These are phyloP conservation scores for Tipula confusa DNA, from an alignment of 2,888 invertebrate genomes.

Conservation along the genomic window DNA sequence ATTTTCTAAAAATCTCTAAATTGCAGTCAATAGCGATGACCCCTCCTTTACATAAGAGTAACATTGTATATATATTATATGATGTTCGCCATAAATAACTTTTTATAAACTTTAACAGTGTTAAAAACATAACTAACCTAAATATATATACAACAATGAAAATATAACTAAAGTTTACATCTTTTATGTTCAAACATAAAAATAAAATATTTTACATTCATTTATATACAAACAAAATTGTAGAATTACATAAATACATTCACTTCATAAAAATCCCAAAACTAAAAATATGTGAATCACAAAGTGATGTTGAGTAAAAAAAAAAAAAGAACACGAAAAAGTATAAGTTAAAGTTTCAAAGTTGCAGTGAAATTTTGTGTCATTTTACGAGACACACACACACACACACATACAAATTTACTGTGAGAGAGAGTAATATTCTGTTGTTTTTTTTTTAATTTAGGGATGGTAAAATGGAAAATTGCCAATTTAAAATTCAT, in stretches of 20 bases:
- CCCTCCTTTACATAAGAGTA: too few species aligned
- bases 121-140: not conserved
- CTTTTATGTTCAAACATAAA: not conserved
- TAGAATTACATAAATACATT: not conserved
- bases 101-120: not conserved
- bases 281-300: not conserved
- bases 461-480: not conserved
- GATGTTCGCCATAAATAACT: not conserved
- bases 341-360: not conserved
- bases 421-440: not conserved
- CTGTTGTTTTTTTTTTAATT: not conserved
- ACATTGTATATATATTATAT: not conserved
- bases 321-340: not conserved
- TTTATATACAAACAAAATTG: not conserved
- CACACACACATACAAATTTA: not conserved
- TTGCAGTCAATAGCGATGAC: too few species aligned
- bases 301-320: not conserved
- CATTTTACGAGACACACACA: not conserved
- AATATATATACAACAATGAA: not conserved
- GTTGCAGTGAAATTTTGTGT: not conserved
- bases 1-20: too few species aligned
- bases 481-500: slow-evolving; percentile 20
- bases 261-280: not conserved
- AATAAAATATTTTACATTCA: not conserved
- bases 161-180: not conserved